Conservation (phyloP, 1,140 invertebrate species). For the Streblospio benedicti region DNA sequence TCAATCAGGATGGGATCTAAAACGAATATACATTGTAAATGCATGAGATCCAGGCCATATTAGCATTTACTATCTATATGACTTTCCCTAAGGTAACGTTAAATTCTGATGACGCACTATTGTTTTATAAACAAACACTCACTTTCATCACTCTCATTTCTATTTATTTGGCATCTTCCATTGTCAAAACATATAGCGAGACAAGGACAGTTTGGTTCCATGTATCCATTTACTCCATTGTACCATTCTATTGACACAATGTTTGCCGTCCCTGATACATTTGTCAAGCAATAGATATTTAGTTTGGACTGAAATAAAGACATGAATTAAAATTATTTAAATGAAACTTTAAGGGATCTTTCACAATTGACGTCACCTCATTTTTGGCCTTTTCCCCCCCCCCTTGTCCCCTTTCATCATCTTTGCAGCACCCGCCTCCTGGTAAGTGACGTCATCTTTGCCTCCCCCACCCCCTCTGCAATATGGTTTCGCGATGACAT, state of each 20-base stretch:
- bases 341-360: neutral
- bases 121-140: constrained; percentile 15
- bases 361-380: too few relatives aligned
- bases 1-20: constrained; percentile 53
- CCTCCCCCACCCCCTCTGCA: too few relatives aligned
- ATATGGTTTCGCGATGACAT: too few relatives aligned
- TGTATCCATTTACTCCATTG: constrained; percentile 60
- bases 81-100: too few relatives aligned
- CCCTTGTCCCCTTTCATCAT: constrained; percentile 22
- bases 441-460: too few relatives aligned
- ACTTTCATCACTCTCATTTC: constrained; percentile 78
- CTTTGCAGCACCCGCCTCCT: too few relatives aligned
- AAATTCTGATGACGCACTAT: neutral
- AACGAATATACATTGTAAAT: constrained; percentile 44
- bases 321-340: neutral
- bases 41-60: too few relatives aligned
- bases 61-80: constrained; percentile 4
- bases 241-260: constrained; percentile 81
- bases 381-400: too few relatives aligned
- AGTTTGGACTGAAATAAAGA: constrained; percentile 35
- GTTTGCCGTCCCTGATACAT: constrained; percentile 41
- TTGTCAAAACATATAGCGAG: constrained; percentile 79
- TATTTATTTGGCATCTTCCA: constrained; percentile 80
- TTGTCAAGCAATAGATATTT: constrained; percentile 53
- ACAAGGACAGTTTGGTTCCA: constrained; percentile 64